phyloP scores from a whole-genome alignment of 1,140 invertebrate species.

The Radopholus similis region DNA sequence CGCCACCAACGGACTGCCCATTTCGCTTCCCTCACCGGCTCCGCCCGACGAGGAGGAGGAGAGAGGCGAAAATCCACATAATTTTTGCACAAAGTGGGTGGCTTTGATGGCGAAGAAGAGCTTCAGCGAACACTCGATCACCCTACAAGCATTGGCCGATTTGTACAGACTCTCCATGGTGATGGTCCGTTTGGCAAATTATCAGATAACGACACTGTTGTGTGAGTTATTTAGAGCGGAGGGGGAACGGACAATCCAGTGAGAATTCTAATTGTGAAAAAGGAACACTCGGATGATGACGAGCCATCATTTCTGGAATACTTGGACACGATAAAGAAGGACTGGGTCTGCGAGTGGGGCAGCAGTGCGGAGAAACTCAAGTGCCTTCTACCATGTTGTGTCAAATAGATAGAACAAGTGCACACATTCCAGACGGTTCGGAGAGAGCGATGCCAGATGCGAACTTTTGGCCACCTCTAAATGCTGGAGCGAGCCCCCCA shows the following conservation, averaged over 20 bases:
- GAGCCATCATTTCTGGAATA: slow-evolving; percentile 8
- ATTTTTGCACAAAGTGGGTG: slow-evolving; percentile 80
- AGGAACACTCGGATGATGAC: slow-evolving; percentile 25
- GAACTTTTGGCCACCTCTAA: slow-evolving; percentile 31
- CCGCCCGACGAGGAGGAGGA: slow-evolving; percentile 99
- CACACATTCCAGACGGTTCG: slow-evolving; percentile 23
- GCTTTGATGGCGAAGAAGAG: slow-evolving; percentile 91
- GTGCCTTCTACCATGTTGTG: slow-evolving; percentile 6
- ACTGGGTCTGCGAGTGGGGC: slow-evolving; percentile 38
- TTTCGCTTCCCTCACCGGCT: too few species aligned
- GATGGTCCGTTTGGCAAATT: neutral
- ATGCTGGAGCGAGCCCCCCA: slow-evolving; percentile 25
- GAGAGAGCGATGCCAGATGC: slow-evolving; percentile 31
- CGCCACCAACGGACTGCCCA: slow-evolving; percentile 99
- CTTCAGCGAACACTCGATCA: slow-evolving; percentile 3
- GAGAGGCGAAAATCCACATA: slow-evolving; percentile 86
- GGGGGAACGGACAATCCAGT: slow-evolving; percentile 14
- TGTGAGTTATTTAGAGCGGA: neutral
- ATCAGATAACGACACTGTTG: neutral
- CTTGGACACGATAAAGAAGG: slow-evolving; percentile 15
- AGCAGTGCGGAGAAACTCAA: slow-evolving; percentile 16
- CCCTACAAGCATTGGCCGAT: slow-evolving; percentile 65
- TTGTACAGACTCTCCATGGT: slow-evolving; percentile 23
- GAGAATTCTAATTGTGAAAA: slow-evolving; percentile 36
- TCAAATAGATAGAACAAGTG: neutral